Evolutionary conservation across 2,113 vertebrate genomes (phyloP).

Genomic region (Centrocercus urophasianus): DNA sequence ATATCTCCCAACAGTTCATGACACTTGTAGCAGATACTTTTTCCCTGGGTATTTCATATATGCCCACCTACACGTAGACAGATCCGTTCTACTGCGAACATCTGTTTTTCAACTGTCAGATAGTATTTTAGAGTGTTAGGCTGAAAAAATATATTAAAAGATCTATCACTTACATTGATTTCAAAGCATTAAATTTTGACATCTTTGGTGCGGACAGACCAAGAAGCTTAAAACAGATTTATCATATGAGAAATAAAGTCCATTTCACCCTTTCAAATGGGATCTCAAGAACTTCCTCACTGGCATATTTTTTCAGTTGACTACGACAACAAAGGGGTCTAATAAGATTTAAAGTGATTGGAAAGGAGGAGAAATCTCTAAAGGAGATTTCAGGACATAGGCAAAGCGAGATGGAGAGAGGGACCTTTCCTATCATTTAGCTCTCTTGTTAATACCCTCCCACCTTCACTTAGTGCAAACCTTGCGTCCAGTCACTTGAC

Average conservation of each 20-base stretch:
- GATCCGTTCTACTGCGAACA: background rate
- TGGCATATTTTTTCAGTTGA: background rate
- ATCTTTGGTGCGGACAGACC: background rate
- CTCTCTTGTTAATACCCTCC: background rate
- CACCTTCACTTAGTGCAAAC: background rate
- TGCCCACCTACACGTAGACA: background rate
- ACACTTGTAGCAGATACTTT: background rate
- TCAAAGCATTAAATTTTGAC: slow-evolving; percentile 21
- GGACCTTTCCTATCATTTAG: background rate
- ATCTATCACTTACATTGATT: background rate
- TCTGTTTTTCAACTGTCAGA: background rate
- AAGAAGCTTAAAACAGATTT: slow-evolving; percentile 19
- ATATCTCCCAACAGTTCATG: background rate
- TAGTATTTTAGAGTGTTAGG: background rate
- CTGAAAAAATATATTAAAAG: background rate
- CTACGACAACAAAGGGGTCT: background rate
- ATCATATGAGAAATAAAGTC: background rate
- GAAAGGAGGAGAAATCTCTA: background rate
- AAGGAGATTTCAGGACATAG: background rate
- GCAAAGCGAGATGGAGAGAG: background rate
- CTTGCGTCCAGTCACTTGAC: background rate
- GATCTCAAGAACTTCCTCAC: slow-evolving; percentile 8
- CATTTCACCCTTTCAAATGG: slow-evolving; percentile 18
- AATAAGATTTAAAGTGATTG: background rate
- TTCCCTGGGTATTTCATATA: background rate